Percentiles rank a stretch among this genome's conserved stretches.
These are phyloP conservation scores for Scarus forsteni DNA, from an alignment of 2,797 vertebrate species.

Conservation along the genomic window DNA sequence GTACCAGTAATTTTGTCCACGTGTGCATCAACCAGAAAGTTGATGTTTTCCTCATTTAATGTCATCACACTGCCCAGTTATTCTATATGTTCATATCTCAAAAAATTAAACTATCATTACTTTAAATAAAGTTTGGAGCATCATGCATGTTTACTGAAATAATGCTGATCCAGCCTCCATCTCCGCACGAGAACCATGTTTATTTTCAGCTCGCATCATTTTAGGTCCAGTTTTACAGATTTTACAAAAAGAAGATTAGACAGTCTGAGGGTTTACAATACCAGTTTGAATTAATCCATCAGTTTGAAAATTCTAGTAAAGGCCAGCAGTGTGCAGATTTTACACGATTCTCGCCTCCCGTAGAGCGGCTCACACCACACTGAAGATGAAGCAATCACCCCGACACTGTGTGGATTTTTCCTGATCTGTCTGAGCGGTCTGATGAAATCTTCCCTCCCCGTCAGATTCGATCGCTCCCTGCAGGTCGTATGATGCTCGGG, in stretches of 20 bases:
- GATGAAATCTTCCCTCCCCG: constrained; percentile 37
- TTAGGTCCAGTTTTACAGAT: not conserved
- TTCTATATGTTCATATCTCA: too few relatives aligned
- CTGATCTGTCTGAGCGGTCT: constrained; percentile 12
- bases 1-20: too few relatives aligned
- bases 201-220: not conserved
- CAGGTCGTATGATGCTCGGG: not conserved
- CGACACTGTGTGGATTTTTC: constrained; percentile 9
- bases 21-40: too few relatives aligned
- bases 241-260: not conserved
- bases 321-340: not conserved
- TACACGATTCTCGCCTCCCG: constrained; percentile 7
- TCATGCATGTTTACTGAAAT: too few relatives aligned
- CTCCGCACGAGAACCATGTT: not conserved
- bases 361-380: constrained; percentile 4
- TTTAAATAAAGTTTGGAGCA: too few relatives aligned
- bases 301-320: not conserved
- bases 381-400: constrained; percentile 16
- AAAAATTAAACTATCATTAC: too few relatives aligned
- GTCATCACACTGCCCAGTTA: too few relatives aligned
- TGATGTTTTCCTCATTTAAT: too few relatives aligned
- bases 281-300: not conserved
- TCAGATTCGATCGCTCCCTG: constrained; percentile 27
- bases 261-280: not conserved
- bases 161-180: not conserved